Conservation (phyloP, 2,113 vertebrate species). For the Microcebus lehilahytsara region DNA sequence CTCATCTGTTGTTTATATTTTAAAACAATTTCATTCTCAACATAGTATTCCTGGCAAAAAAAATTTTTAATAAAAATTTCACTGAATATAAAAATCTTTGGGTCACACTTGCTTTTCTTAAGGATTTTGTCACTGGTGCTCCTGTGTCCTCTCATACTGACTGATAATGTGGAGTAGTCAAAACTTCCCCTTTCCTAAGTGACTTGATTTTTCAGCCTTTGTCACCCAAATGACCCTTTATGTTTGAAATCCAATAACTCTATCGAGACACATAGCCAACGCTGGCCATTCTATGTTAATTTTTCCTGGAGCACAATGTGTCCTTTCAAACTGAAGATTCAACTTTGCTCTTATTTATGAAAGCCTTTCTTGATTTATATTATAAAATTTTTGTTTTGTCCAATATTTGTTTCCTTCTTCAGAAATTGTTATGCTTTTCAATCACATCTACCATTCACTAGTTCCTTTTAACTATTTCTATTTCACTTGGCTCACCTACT, state of each 20-base stretch:
- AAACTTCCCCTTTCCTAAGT: background rate
- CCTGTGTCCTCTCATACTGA: background rate
- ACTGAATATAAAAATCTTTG: background rate
- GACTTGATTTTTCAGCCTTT: background rate
- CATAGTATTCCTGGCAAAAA: no score
- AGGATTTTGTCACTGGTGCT: background rate
- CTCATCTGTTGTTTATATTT: background rate
- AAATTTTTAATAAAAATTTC: background rate
- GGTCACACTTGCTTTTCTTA: background rate
- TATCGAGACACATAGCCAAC: background rate
- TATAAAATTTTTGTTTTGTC: background rate
- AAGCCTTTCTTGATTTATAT: background rate
- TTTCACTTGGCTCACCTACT: background rate
- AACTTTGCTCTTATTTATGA: background rate
- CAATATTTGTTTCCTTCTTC: background rate
- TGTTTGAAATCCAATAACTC: background rate
- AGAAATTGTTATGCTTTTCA: background rate
- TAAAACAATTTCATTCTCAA: background rate
- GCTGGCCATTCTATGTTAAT: background rate
- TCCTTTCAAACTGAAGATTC: background rate
- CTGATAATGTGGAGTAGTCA: background rate
- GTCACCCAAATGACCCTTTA: background rate
- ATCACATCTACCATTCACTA: background rate
- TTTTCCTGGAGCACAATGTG: background rate
- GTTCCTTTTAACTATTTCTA: background rate